These are phyloP conservation scores for Elaeidobius kamerunicus DNA, from an alignment of 2,888 invertebrate species.

Conservation along the genomic window DNA sequence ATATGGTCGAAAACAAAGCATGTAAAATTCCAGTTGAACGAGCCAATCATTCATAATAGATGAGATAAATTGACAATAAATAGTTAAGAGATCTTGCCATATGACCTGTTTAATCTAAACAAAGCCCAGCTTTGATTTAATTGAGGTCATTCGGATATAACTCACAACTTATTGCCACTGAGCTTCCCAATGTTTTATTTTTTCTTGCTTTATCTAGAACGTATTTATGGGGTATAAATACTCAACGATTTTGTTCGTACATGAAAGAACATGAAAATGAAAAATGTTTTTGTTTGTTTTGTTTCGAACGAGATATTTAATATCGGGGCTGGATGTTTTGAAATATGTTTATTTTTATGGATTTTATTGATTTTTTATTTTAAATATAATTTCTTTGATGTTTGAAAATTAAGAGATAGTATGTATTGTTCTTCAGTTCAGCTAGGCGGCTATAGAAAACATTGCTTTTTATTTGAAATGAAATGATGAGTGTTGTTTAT, in stretches of 20 bases:
- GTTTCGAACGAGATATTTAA: no score
- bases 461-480: no score
- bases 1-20: neutral
- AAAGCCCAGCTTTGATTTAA: constrained; percentile 22
- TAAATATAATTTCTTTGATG: neutral
- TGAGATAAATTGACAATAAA: constrained; percentile 45
- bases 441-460: no score
- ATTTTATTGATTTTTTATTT: no score
- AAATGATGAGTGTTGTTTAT: no score
- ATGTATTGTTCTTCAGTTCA: no score
- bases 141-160: constrained; percentile 22
- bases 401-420: no score
- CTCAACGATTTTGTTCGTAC: neutral
- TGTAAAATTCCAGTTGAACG: constrained; percentile 9
- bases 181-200: constrained; percentile 3
- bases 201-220: constrained; percentile 2
- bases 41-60: constrained; percentile 37
- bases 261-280: neutral
- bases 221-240: constrained; percentile 1
- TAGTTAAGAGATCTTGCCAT: constrained; percentile 43
- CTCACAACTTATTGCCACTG: constrained; percentile 10
- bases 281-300: neutral
- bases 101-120: constrained; percentile 41
- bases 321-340: no score
- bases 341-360: no score